phyloP scores from a whole-genome alignment of 2,888 invertebrate genomes.

The Leptopterna dolabrata region DNA sequence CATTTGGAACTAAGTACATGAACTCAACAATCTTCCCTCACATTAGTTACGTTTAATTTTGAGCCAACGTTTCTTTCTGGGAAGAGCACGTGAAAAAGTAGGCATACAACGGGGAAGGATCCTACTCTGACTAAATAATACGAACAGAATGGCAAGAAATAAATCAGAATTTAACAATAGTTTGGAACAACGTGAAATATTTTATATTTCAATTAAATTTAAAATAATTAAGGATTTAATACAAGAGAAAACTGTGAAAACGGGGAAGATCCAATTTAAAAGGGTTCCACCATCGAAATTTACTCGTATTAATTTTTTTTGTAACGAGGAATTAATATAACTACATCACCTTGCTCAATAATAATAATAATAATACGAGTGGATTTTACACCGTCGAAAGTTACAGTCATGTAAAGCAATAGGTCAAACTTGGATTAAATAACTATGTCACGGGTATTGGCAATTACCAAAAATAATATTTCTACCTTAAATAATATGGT shows the following conservation, averaged over 20 bases:
- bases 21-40: neutral
- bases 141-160: neutral
- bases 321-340: too few species aligned
- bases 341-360: neutral
- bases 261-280: too few species aligned
- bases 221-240: too few species aligned
- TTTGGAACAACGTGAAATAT: neutral
- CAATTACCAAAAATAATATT: too few species aligned
- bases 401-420: neutral
- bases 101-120: neutral
- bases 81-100: neutral
- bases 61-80: neutral
- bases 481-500: too few species aligned
- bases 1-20: constrained; percentile 21
- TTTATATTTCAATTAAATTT: neutral
- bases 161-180: neutral
- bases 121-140: neutral
- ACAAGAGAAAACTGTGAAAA: too few species aligned
- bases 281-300: too few species aligned
- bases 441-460: too few species aligned
- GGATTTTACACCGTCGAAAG: neutral
- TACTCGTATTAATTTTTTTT: too few species aligned
- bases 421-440: neutral
- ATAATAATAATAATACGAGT: neutral
- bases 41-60: neutral